Base-by-base conservation (phyloP, 1,140 invertebrate genomes). In the Hydropsyche tenuis region DNA sequence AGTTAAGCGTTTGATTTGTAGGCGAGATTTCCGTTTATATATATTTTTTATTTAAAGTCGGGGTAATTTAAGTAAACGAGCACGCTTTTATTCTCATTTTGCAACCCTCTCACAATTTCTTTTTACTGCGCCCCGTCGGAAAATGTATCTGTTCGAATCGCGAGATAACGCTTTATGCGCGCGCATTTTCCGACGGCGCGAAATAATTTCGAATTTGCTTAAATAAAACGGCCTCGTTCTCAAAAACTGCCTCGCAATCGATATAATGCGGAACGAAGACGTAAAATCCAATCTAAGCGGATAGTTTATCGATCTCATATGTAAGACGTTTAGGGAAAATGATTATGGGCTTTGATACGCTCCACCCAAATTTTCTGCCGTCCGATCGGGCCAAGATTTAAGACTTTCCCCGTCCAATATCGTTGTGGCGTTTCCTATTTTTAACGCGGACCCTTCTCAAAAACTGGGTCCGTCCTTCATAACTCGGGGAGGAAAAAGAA, bases 371-470 rank as follows among this genome's bases (percentile, higher is more conserved):
- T 53, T 53, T 53, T 20, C 48, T 16, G 1, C n/a, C 16, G 1
- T 53, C 48, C 48, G 48, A 18, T 53, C 1, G 30, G 48, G 20
- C 16, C n/a, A 18, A 53, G 48, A 53, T 18, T 53, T 53, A 53
- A 53, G 48, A 53, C 18, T 53, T 53, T 20, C 16, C 2, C 48
- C 16, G 18, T 53, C 9, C 48, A 53, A 53, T 53, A 53, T 53
- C 48, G n/a, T n/a, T n/a, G n/a, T n/a, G n/a, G n/a, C n/a, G n/a
- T 53, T 53, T 18, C 48, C 48, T 53, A 53, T 53, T 53, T 53
- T 53, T 53, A 53, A 48, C 16, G 6, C 48, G 16, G 18, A 53
- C 48, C 48, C 48, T 53, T 53, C 18, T 53, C 16, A 5, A 20
- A 16, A 53, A 53, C 45, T n/a, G 45, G 20, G 48, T 9, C 20